Base-by-base conservation (phyloP, 2,797 vertebrate genomes). In the Scomberomorus guttatus region DNA sequence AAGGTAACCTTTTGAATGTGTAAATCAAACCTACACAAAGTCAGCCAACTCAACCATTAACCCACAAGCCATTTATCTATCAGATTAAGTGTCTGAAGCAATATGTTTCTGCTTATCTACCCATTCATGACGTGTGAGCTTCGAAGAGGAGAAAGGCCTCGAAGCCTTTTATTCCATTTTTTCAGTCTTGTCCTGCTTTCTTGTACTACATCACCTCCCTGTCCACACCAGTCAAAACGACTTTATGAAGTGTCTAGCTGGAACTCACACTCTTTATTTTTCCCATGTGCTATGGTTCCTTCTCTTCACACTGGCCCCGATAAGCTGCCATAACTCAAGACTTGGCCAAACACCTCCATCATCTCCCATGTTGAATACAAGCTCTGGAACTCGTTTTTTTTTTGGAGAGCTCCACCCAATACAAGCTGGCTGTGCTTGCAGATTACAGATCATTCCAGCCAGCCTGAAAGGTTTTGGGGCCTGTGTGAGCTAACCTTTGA, bases 231-330 rank as follows among this genome's bases (percentile, higher is more conserved):
- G 73, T 90, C 81, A 84, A 52, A 82, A 66, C 0, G 12, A 81
- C 79, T 91, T 90, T 79, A 92, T 89, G 74, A 86, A 84, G 90
- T 75, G 85, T 87, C 37, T 79, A 71, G 80, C 24, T 81, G 75
- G 73, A 89, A 66, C 72, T 85, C 67, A 14, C 46, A 25, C 59
- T 58, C 57, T 83, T 74, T 67, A 80, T 81, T 74, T 75, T 48
- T 17, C 81, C 83, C 77, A 17, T 17, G 61, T 39, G 76, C 42
- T 32, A 18, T 32, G 24, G 67, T 81, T 58, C 64, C 22, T 51
- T 62, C 65, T 82, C 73, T 74, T 84, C 85, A 71, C 46, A 39
- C 65, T 67, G 71, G 83, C 62, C 5, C 71, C 78, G 86, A 93
- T 90, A 89, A 87, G 80, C 79, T 72, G 85, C 77, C 65, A 90